Conservation (phyloP, 2,888 invertebrate genomes). For the Cephus pygmeus region DNA sequence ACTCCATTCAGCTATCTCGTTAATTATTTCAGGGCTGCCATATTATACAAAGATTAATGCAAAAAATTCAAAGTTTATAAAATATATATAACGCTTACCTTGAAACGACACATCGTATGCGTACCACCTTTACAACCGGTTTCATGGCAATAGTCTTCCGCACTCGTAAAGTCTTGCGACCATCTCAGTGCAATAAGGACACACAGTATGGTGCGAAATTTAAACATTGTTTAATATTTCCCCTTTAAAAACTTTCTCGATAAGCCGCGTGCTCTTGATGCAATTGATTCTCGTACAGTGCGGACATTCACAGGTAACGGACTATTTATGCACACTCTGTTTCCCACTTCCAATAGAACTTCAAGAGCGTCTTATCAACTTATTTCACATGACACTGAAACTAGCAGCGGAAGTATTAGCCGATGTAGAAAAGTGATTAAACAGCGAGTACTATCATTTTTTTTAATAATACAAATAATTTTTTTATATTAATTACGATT, state of each 20-base stretch:
- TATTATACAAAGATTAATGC: background rate
- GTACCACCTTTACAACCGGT: background rate
- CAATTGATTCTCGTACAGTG: background rate
- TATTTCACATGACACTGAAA: background rate
- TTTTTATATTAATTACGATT: no score
- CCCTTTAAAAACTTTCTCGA: background rate
- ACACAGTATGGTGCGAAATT: background rate
- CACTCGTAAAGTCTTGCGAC: background rate
- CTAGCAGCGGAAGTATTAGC: no score
- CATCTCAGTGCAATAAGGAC: background rate
- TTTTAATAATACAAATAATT: no score
- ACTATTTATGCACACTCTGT: background rate
- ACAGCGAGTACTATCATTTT: no score
- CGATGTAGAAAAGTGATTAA: no score
- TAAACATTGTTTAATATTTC: background rate
- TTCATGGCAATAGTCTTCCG: background rate
- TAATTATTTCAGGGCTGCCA: no score
- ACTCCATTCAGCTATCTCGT: background rate
- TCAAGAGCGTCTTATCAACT: background rate
- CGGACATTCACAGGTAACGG: background rate
- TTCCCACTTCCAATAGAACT: background rate
- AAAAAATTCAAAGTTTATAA: background rate
- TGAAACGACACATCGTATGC: background rate
- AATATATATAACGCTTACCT: background rate
- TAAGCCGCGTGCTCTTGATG: background rate